Percentiles rank a stretch among this genome's conserved stretches.
Evolutionary conservation across 2,797 vertebrate species (phyloP).

Genomic region (Muscicapa comitata): DNA sequence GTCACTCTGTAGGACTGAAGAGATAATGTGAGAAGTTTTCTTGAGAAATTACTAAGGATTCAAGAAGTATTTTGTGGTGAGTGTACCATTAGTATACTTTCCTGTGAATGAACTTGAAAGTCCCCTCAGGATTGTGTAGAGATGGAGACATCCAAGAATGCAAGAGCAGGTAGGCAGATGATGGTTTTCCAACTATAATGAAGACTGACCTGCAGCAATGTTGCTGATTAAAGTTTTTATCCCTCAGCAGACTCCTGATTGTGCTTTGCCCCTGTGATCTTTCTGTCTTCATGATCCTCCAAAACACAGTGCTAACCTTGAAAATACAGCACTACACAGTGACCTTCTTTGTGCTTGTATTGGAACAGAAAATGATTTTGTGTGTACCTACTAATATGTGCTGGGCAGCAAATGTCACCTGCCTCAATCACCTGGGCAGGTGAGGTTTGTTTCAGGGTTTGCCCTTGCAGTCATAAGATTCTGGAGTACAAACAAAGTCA

Average conservation of each 20-base stretch:
- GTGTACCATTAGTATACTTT: not conserved
- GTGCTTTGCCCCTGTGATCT: not conserved
- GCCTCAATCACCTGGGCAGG: not conserved
- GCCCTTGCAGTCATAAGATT: not conserved
- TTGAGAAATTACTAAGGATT: not conserved
- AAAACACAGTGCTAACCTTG: not conserved
- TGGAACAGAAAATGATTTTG: not conserved
- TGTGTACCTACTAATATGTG: not conserved
- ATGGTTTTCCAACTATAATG: not conserved
- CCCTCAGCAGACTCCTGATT: not conserved
- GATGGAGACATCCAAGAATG: not conserved
- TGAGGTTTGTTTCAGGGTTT: not conserved
- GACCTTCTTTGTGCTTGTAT: not conserved
- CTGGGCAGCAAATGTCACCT: not conserved
- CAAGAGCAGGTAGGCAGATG: not conserved
- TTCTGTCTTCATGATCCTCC: not conserved
- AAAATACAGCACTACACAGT: fast-evolving
- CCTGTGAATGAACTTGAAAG: not conserved
- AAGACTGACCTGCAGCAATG: not conserved
- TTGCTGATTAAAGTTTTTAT: not conserved
- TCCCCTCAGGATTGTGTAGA: not conserved
- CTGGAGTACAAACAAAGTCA: fast-evolving
- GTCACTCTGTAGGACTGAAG: not conserved
- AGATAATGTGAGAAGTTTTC: not conserved
- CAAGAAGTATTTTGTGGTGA: not conserved